A percentile compares a stretch with the other conserved stretches of the same genome.
Evolutionary conservation across 35 echinoderm and acorn worm species (phyloP).

Genomic region (Holothuria glaberrima): DNA sequence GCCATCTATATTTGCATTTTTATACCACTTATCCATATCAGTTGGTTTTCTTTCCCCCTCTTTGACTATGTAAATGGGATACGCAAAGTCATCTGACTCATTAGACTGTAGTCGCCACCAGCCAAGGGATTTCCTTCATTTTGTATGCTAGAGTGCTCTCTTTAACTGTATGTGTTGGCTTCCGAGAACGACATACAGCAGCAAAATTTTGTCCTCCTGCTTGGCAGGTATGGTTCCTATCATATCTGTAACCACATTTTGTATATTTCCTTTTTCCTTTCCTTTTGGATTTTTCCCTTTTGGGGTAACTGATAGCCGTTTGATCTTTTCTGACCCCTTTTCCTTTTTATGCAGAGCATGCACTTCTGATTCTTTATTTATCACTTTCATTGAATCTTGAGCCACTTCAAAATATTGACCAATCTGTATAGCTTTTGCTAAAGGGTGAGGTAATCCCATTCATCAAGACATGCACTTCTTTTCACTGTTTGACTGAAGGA

Average conservation of each 20-base stretch:
- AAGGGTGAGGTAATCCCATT: slow-evolving; percentile 67
- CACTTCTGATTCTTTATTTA: slow-evolving; percentile 34
- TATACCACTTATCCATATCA: slow-evolving; percentile 68
- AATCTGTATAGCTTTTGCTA: background rate
- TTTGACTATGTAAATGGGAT: too few relatives aligned
- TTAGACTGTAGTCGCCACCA: too few relatives aligned
- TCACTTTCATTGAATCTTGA: slow-evolving; percentile 32
- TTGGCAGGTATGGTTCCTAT: too few relatives aligned
- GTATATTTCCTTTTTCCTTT: too few relatives aligned
- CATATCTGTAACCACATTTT: too few relatives aligned
- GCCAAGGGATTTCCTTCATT: too few relatives aligned
- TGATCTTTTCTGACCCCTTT: slow-evolving; percentile 19
- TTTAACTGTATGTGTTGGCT: background rate
- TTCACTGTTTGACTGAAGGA: background rate
- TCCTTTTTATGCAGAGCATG: slow-evolving; percentile 1
- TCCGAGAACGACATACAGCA: slow-evolving; percentile 48
- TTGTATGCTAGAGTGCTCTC: too few relatives aligned
- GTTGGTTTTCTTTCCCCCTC: background rate
- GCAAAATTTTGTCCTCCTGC: too few relatives aligned
- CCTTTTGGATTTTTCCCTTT: too few relatives aligned
- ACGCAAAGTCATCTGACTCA: too few relatives aligned
- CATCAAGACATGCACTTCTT: slow-evolving; percentile 80
- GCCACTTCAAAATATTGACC: slow-evolving; percentile 25
- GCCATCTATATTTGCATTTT: slow-evolving; percentile 44
- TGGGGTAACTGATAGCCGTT: background rate